Evolutionary conservation across 1,140 invertebrate species (phyloP).

Genomic region (Drosophila sp.): DNA sequence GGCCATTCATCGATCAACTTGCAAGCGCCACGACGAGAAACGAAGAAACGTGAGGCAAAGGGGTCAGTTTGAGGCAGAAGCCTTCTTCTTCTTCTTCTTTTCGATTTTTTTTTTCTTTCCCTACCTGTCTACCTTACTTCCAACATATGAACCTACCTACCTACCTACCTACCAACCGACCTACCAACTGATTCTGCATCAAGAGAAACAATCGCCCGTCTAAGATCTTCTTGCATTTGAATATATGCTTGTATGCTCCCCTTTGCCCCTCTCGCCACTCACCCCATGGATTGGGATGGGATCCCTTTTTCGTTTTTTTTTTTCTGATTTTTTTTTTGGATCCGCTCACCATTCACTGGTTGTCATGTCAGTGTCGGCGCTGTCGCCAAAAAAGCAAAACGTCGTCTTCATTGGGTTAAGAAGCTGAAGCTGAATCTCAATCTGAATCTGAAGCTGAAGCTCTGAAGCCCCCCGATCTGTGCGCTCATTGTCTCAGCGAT

Average conservation of each 20-base stretch:
- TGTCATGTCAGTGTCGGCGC: slow-evolving; percentile 61
- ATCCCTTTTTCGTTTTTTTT: not conserved
- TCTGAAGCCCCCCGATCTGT: slow-evolving; percentile 1
- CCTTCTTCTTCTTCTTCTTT: not conserved
- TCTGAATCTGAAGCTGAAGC: slow-evolving; percentile 4
- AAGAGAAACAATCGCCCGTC: slow-evolving; percentile 44
- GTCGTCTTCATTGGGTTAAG: slow-evolving; percentile 67
- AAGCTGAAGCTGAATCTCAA: slow-evolving; percentile 30
- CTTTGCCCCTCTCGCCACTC: not conserved
- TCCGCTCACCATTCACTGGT: slow-evolving; percentile 12
- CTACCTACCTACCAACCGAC: too few relatives aligned
- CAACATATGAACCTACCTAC: too few relatives aligned
- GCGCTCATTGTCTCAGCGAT: slow-evolving; percentile 46
- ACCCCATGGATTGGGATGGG: too few relatives aligned
- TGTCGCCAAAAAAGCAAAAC: slow-evolving; percentile 65
- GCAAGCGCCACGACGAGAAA: slow-evolving; percentile 76
- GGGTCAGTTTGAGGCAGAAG: slow-evolving; percentile 1
- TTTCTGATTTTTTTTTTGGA: not conserved
- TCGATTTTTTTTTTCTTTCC: too few relatives aligned
- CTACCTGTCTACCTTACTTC: too few relatives aligned
- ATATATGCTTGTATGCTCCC: slow-evolving; percentile 38
- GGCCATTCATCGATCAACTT: slow-evolving; percentile 80
- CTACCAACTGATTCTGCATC: too few relatives aligned
- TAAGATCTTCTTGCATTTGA: slow-evolving; percentile 71
- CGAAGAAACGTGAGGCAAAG: slow-evolving; percentile 65